Conservation (phyloP, 2,113 vertebrate genomes). For the Xenopus tropicalis region DNA sequence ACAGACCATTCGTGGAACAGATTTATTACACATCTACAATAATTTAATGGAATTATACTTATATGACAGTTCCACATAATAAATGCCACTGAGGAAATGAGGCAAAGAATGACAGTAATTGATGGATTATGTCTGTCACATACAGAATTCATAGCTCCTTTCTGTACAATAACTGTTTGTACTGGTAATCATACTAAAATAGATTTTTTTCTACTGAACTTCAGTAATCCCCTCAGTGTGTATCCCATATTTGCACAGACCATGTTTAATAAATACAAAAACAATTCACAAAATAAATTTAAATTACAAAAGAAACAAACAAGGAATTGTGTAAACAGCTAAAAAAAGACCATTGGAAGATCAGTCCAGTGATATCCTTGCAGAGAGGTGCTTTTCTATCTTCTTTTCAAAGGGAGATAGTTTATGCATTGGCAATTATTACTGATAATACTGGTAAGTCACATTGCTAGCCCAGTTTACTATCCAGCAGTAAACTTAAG, state of each 20-base stretch:
- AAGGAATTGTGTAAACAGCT: conserved; percentile 48
- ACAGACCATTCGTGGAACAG: too few species aligned
- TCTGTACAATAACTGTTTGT: too few species aligned
- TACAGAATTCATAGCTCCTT: too few species aligned
- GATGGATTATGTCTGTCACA: too few species aligned
- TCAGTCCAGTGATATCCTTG: conserved; percentile 47
- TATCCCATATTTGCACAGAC: conserved; percentile 19
- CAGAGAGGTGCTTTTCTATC: conserved; percentile 1
- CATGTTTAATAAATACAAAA: conserved; percentile 43
- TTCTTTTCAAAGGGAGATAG: conserved; percentile 50
- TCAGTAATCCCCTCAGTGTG: conserved; percentile 20
- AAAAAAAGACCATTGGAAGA: conserved; percentile 42
- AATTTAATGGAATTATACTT: too few species aligned
- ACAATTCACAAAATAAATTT: conserved; percentile 44
- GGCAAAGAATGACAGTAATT: too few species aligned
- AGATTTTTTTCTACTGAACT: conserved; percentile 3
- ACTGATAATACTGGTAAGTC: conserved; percentile 56
- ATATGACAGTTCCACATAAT: too few species aligned
- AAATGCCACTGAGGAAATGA: too few species aligned
- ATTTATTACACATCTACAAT: too few species aligned
- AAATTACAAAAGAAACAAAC: conserved; percentile 33
- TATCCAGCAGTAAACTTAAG: conserved; percentile 83
- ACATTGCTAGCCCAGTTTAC: conserved; percentile 70
- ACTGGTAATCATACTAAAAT: conserved; percentile 9
- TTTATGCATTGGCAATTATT: background rate